Percentiles rank a stretch among this genome's conserved stretches.
These are phyloP conservation scores for Gasterosteus aculeatus DNA, from an alignment of 2,113 vertebrate species.

Conservation along the genomic window DNA sequence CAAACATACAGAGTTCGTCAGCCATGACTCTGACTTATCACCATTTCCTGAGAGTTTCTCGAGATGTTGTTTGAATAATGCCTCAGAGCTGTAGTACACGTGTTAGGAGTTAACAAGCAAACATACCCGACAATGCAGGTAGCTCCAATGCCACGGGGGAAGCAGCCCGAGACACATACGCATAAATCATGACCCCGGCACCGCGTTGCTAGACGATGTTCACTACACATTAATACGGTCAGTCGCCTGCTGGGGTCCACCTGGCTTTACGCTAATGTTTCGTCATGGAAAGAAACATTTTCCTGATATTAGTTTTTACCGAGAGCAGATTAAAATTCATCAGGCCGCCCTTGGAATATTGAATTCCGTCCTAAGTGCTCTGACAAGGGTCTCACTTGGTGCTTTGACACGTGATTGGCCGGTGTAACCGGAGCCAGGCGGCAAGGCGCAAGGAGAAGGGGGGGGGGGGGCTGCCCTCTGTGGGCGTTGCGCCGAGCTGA, in stretches of 20 bases:
- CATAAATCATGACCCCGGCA: constrained; percentile 47
- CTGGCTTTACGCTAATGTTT: constrained; percentile 61
- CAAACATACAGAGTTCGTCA: constrained; percentile 86
- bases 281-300: constrained; percentile 39
- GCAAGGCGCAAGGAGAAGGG: constrained; percentile 42
- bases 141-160: constrained; percentile 32
- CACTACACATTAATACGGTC: constrained; percentile 31
- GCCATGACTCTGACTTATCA: constrained; percentile 83
- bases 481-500: constrained; percentile 63
- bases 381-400: constrained; percentile 46
- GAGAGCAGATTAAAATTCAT: constrained; percentile 52
- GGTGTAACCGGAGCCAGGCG: constrained; percentile 64
- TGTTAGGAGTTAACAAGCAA: constrained; percentile 88
- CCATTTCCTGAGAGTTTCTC: constrained; percentile 80
- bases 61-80: constrained; percentile 81
- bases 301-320: constrained; percentile 46
- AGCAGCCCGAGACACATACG: constrained; percentile 16
- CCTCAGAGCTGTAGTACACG: constrained; percentile 83
- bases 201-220: constrained; percentile 26
- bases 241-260: constrained; percentile 52
- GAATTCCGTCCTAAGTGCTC: constrained; percentile 47
- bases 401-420: constrained; percentile 65
- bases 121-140: constrained; percentile 80
- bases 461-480: constrained; percentile 45
- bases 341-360: constrained; percentile 58